Percentiles rank a stretch among this genome's conserved stretches.
Conservation (phyloP, 2,888 invertebrate species). For the Graphium colonna region DNA sequence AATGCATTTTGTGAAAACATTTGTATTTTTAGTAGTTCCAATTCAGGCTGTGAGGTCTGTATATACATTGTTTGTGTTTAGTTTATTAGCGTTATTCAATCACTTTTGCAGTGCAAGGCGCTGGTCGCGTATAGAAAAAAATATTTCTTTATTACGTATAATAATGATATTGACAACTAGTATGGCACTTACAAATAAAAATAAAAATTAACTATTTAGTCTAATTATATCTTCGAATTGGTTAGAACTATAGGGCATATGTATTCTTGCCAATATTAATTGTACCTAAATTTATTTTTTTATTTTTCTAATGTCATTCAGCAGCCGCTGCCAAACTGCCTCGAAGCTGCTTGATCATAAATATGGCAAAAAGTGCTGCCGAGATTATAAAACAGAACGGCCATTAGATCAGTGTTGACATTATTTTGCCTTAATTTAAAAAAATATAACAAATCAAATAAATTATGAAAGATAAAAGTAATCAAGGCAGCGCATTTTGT, state of each 20-base stretch:
- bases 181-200: slow-evolving; percentile 3
- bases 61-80: slow-evolving; percentile 30
- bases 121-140: slow-evolving; percentile 48
- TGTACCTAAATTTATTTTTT: slow-evolving; percentile 21
- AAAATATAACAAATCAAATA: slow-evolving; percentile 32
- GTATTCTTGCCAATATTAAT: slow-evolving; percentile 34
- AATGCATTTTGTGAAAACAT: slow-evolving; percentile 7
- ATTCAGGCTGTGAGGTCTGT: slow-evolving; percentile 56
- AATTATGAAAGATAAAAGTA: slow-evolving; percentile 48
- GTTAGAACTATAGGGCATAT: slow-evolving; percentile 23
- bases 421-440: slow-evolving; percentile 42
- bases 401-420: slow-evolving; percentile 56
- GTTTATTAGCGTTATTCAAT: slow-evolving; percentile 28
- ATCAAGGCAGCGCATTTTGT: slow-evolving; percentile 45
- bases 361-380: slow-evolving; percentile 52
- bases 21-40: slow-evolving; percentile 34
- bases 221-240: slow-evolving; percentile 22
- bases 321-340: slow-evolving; percentile 46
- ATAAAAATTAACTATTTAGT: slow-evolving; percentile 9
- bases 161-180: not conserved
- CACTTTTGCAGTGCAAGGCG: slow-evolving; percentile 40
- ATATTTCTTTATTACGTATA: slow-evolving; percentile 24
- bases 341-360: slow-evolving; percentile 62
- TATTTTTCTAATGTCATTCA: slow-evolving; percentile 27
- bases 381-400: slow-evolving; percentile 66